A percentile compares a stretch with the other conserved stretches of the same genome.
phyloP scores from a whole-genome alignment of 2,888 invertebrate species.

The Macrophya alboannulata region DNA sequence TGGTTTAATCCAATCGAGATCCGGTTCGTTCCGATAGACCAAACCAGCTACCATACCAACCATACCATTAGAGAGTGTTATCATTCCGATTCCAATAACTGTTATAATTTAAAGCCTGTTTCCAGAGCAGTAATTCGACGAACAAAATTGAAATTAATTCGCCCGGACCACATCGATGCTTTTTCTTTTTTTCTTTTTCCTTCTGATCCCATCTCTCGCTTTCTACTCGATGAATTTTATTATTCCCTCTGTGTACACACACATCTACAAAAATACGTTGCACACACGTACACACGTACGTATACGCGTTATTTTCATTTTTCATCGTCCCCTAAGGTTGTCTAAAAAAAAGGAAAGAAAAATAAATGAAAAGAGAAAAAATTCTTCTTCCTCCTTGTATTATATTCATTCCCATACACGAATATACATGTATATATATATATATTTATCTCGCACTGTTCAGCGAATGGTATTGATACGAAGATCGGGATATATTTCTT shows the following conservation, averaged over 20 bases:
- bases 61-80: conserved; percentile 49
- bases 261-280: background rate
- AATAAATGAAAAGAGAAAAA: background rate
- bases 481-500: background rate
- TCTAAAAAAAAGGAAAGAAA: background rate
- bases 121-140: background rate
- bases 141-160: conserved; percentile 17
- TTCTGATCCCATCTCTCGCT: background rate
- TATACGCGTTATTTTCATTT: background rate
- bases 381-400: background rate
- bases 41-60: conserved; percentile 14
- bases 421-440: background rate
- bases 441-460: background rate
- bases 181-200: background rate
- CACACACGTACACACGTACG: background rate
- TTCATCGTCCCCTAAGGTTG: conserved; percentile 2
- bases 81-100: conserved; percentile 42
- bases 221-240: conserved; percentile 8
- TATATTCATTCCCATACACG: background rate
- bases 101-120: conserved; percentile 37
- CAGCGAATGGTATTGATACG: background rate
- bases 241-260: background rate
- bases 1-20: conserved; percentile 54
- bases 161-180: background rate
- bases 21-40: conserved; percentile 40